Conservation (phyloP, 2,113 vertebrate species). For the Peucedramus taeniatus region DNA sequence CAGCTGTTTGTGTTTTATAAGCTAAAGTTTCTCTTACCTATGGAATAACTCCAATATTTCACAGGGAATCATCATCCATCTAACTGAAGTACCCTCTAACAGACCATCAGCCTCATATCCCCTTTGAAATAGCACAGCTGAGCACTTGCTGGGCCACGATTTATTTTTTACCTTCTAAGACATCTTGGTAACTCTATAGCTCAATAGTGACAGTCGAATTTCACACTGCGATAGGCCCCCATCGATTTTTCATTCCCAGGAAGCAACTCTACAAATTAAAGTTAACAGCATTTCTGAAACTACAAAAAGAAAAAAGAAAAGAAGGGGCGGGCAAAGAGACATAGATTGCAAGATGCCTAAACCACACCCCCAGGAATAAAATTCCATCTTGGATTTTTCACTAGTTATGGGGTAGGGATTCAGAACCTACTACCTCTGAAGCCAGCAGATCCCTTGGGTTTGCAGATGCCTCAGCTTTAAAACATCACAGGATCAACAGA, state of each 20-base stretch:
- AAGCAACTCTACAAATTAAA: conserved; percentile 73
- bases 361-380: background rate
- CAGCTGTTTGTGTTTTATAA: conserved; percentile 48
- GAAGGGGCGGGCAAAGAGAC: background rate
- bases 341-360: background rate
- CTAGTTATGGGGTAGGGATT: background rate
- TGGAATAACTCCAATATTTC: conserved; percentile 66
- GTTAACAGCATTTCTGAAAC: conserved; percentile 70
- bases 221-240: conserved; percentile 72
- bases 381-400: background rate
- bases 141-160: conserved; percentile 64
- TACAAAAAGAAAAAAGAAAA: background rate
- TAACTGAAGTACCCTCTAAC: conserved; percentile 69
- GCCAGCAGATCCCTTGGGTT: background rate
- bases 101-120: conserved; percentile 69
- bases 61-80: conserved; percentile 69
- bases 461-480: background rate
- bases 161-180: conserved; percentile 69
- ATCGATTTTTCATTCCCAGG: conserved; percentile 70
- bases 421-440: background rate
- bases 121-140: conserved; percentile 70
- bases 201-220: conserved; percentile 71
- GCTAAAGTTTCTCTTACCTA: conserved; percentile 62
- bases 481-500: background rate
- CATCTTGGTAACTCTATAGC: conserved; percentile 72